Evolutionary conservation across 2,888 invertebrate species (phyloP), one percentile per base, ranked within the genome.

Genomic region (Hylaea fasciaria): DNA sequence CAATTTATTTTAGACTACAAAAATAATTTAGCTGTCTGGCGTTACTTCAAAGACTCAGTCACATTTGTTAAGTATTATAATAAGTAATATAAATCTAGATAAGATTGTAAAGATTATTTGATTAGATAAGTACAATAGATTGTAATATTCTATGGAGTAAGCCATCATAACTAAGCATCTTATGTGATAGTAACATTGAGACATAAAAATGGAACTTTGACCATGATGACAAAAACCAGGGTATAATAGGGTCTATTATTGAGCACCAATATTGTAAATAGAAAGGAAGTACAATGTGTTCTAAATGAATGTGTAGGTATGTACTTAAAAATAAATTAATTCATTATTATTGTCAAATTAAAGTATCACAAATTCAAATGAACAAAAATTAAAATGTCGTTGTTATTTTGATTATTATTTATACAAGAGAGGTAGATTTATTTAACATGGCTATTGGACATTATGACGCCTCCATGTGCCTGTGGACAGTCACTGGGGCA

Each of bases 401-500:
- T 37, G 67, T 57, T 60, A 32, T 14, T 22, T 43, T 22, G 22
- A 52, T 57, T 64, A 57, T 51, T 77, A 76, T 80, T n/a, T n/a
- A 56, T 76, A 81, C 74, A 78, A 47, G 67, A 76, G 81, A 81
- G 81, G 81, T 89, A 90, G 90, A 79, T 82, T 72, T 68, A 64
- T 71, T 70, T 57, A 46, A 52, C 32, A 59, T 50, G 62, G 58
- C 48, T 52, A 68, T 64, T 68, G 60, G 59, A 57, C 63, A 75
- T 80, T 94, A 94, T 65, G 94, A 94, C 32, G 96, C 95, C 82
- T 97, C 97, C 96, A 97, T 97, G 81, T 96, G 95, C 74, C 96
- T 94, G 83, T 98, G 97, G 57, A 98, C 97, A 53, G 97, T 97
- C 29, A 97, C 97, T n/a, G 97, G 96, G 47, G 96, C 97, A 73